Evolutionary conservation across 2,797 vertebrate genomes (phyloP).

Genomic region (Coranthus polyacanthus): DNA sequence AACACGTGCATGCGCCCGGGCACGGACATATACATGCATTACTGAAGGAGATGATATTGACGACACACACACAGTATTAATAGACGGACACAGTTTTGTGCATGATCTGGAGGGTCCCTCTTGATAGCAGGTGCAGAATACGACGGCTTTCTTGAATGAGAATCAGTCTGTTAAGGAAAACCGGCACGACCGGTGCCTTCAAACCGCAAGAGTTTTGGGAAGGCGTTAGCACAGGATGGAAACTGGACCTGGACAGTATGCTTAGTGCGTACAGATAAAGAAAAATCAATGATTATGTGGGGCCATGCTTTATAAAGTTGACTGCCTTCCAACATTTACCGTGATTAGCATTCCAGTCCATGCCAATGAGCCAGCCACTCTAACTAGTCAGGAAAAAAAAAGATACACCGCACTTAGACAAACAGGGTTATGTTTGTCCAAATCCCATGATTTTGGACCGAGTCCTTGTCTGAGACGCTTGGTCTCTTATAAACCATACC

Average conservation of each 20-base stretch:
- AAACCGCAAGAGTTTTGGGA: constrained; percentile 45
- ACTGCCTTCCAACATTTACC: constrained; percentile 75
- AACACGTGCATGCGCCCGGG: constrained; percentile 6
- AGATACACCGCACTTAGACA: constrained; percentile 12
- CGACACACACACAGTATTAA: constrained; percentile 2
- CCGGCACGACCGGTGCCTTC: constrained; percentile 25
- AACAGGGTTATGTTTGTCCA: constrained; percentile 6
- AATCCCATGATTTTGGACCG: not conserved
- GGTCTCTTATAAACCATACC: constrained; percentile 21
- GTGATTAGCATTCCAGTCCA: constrained; percentile 79
- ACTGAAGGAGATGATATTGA: not conserved
- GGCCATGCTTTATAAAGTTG: constrained; percentile 81
- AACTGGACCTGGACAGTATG: constrained; percentile 41
- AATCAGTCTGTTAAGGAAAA: constrained; percentile 49
- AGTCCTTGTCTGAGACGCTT: constrained; percentile 2
- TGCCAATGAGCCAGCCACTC: constrained; percentile 66
- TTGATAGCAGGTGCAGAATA: constrained; percentile 57
- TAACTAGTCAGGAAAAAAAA: constrained; percentile 49
- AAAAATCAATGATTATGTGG: constrained; percentile 70
- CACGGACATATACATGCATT: constrained; percentile 3
- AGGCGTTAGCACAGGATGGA: constrained; percentile 14
- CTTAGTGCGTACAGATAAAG: constrained; percentile 40
- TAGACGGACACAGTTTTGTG: constrained; percentile 35
- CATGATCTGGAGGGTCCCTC: constrained; percentile 36
- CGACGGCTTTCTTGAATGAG: constrained; percentile 43